phyloP scores from a whole-genome alignment of 2,888 invertebrate species.

The Linnaemya tessellans region DNA sequence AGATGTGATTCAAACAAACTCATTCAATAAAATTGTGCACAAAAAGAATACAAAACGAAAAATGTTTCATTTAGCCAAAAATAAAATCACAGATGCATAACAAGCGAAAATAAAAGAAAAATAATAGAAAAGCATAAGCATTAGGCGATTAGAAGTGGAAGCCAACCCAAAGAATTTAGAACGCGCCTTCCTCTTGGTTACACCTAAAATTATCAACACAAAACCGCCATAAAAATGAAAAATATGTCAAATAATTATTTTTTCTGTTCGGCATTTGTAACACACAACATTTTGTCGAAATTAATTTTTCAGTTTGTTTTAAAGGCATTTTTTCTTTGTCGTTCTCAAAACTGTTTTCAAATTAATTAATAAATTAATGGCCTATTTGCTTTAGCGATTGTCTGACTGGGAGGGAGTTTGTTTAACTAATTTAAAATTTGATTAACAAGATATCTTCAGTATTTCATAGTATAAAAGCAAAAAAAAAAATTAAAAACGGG shows the following conservation, averaged over 20 bases:
- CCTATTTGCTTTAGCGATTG: constrained; percentile 7
- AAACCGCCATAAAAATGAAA: constrained; percentile 19
- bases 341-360: constrained; percentile 2
- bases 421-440: too few relatives aligned
- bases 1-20: not conserved
- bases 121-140: constrained; percentile 9
- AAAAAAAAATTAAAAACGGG: too few relatives aligned
- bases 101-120: constrained; percentile 22
- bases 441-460: too few relatives aligned
- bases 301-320: constrained; percentile 52
- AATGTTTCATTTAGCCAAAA: constrained; percentile 44
- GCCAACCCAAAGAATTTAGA: constrained; percentile 59
- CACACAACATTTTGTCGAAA: constrained; percentile 37
- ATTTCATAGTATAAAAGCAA: too few relatives aligned
- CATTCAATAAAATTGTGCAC: constrained; percentile 41
- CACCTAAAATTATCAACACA: constrained; percentile 42
- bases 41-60: not conserved
- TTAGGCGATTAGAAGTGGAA: constrained; percentile 42
- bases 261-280: constrained; percentile 1
- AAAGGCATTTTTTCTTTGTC: constrained; percentile 15
- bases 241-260: constrained; percentile 52
- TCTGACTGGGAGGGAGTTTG: not conserved
- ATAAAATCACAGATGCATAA: constrained; percentile 64
- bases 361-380: constrained; percentile 14
- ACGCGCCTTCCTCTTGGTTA: constrained; percentile 56